These are phyloP conservation scores for Oceanodroma tethys DNA, from an alignment of 2,113 vertebrate species.

Conservation along the genomic window DNA sequence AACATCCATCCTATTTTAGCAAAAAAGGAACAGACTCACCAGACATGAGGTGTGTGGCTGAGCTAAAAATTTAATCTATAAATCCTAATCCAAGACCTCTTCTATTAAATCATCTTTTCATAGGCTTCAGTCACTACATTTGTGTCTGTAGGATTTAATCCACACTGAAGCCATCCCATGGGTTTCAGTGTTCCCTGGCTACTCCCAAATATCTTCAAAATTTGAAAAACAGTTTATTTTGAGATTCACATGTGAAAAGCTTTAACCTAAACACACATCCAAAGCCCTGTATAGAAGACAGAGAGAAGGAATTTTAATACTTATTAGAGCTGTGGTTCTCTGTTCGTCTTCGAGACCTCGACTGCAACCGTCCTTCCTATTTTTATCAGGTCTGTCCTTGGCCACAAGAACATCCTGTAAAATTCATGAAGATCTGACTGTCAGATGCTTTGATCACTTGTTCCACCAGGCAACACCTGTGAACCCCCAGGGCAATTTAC, in stretches of 20 bases:
- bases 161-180: not conserved
- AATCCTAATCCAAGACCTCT: not conserved
- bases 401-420: not conserved
- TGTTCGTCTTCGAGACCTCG: not conserved
- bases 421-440: not conserved
- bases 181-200: not conserved
- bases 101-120: not conserved
- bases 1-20: not conserved
- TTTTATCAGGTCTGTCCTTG: not conserved
- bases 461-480: not conserved
- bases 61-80: not conserved
- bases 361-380: not conserved
- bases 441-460: not conserved
- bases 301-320: not conserved
- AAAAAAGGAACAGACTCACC: not conserved
- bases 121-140: not conserved
- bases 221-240: not conserved
- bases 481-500: not conserved
- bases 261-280: not conserved
- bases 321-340: not conserved
- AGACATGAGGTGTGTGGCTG: not conserved
- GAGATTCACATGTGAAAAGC: not conserved
- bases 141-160: not conserved
- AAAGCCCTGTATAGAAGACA: not conserved
- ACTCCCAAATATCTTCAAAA: not conserved